phyloP scores from a whole-genome alignment of 2,888 invertebrate genomes.

The Synergus umbraculus region DNA sequence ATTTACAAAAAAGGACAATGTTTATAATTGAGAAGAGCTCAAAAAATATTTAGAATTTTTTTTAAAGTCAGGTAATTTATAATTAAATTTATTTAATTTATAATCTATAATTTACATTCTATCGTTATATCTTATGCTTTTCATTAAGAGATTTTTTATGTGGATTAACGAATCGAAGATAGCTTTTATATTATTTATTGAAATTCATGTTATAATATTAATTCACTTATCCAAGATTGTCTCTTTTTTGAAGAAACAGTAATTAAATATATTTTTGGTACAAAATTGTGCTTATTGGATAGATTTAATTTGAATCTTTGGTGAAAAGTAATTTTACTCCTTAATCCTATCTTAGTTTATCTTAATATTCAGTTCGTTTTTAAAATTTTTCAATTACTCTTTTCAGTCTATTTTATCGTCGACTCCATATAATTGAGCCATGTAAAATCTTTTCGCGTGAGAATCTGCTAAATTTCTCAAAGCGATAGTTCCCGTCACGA shows the following conservation, averaged over 20 bases:
- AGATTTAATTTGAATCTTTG: slow-evolving; percentile 7
- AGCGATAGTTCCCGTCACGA: slow-evolving; percentile 83
- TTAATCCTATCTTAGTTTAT: background rate
- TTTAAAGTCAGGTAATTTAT: background rate
- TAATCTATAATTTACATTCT: background rate
- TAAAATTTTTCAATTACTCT: background rate
- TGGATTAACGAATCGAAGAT: background rate
- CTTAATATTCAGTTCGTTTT: too few species aligned
- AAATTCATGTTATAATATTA: background rate
- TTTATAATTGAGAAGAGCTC: background rate
- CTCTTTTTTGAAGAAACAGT: background rate
- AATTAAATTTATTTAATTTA: background rate
- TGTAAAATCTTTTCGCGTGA: slow-evolving; percentile 81
- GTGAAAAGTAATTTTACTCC: background rate
- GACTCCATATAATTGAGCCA: slow-evolving; percentile 72
- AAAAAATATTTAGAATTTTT: background rate
- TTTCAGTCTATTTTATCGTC: slow-evolving; percentile 55
- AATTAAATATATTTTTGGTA: slow-evolving; percentile 15
- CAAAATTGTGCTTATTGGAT: background rate
- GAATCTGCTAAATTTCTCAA: slow-evolving; percentile 84
- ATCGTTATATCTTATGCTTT: background rate
- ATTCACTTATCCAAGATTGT: background rate
- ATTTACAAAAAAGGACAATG: background rate
- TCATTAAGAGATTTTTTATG: background rate
- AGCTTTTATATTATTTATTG: slow-evolving; percentile 5